Conservation (phyloP, 2,888 invertebrate genomes). For the Callimorpha dominula region DNA sequence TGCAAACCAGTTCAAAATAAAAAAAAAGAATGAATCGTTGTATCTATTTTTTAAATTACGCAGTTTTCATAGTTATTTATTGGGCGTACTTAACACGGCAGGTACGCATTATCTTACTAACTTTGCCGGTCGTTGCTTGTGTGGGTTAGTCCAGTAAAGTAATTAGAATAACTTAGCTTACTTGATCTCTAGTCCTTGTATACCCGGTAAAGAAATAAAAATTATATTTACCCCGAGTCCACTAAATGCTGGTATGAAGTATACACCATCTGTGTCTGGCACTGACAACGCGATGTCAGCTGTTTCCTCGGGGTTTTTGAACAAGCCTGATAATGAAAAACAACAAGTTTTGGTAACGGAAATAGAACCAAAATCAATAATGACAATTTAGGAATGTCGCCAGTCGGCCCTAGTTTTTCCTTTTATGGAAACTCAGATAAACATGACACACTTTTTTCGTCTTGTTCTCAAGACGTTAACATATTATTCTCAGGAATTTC, state of each 20-base stretch:
- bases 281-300: conserved; percentile 90
- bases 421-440: too few species aligned
- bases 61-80: too few species aligned
- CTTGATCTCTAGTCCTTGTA: background rate
- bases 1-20: too few species aligned
- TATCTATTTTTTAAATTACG: too few species aligned
- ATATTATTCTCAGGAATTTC: background rate
- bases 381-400: background rate
- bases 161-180: too few species aligned
- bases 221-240: conserved; percentile 90
- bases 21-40: too few species aligned
- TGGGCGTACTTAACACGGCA: too few species aligned
- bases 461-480: too few species aligned
- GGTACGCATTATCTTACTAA: too few species aligned
- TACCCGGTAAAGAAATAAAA: background rate
- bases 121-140: too few species aligned
- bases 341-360: background rate
- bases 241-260: conserved; percentile 96
- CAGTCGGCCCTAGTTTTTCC: background rate
- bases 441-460: too few species aligned
- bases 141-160: too few species aligned
- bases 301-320: conserved; percentile 88
- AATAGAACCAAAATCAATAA: background rate
- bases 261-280: conserved; percentile 91
- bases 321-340: conserved; percentile 82